Evolutionary conservation across 2,797 vertebrate genomes (phyloP), one percentile per base, ranked within the genome.

Genomic region (Monodelphis domestica): DNA sequence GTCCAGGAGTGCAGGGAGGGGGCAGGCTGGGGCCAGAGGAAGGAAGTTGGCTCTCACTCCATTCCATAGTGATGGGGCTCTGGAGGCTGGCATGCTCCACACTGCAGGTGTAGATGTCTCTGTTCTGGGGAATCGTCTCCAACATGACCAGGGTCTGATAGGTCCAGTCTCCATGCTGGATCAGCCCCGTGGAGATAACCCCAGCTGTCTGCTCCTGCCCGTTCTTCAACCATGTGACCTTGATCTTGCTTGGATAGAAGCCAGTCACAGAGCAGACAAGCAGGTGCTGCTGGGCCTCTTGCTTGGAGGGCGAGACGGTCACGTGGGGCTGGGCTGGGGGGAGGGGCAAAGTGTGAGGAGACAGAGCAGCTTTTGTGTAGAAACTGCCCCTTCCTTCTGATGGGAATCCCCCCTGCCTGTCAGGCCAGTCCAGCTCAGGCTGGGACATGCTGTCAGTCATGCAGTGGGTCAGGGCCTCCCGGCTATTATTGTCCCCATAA

Each of bases 181-280:
- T n/a, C 0, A 96, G 21, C 15, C 94, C 94, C 7, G 95, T 21
- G 12, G 91, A 96, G 33, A 97, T 2, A 90, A 91, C 17, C 45
- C 97, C 57, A 0, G 55, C 90, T 6, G 50, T 92, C 54, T 97
- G 63, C 17, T 98, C 95, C 90, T 94, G 59, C 3, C 94, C 95
- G 6, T 97, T 98, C 96, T 95, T 94, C 24, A 97, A 96, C 93
- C 91, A 97, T 28, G 21, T 95, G 88, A 95, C 70, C 17, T 84
- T 94, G 12, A 96, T 95, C 93, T 97, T 57, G 7, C 92, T 96
- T 9, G 95, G 94, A 88, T 93, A 98, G 98, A 98, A 97, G 6
- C 70, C 95, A 3, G 84, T 63, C 30, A 89, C 95, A 21, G 91
- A 96, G 91, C 92, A 98, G 89, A 97, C 4, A 54, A 97, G 87